Conservation (phyloP, 2,113 vertebrate genomes). For the Sander vitreus region DNA sequence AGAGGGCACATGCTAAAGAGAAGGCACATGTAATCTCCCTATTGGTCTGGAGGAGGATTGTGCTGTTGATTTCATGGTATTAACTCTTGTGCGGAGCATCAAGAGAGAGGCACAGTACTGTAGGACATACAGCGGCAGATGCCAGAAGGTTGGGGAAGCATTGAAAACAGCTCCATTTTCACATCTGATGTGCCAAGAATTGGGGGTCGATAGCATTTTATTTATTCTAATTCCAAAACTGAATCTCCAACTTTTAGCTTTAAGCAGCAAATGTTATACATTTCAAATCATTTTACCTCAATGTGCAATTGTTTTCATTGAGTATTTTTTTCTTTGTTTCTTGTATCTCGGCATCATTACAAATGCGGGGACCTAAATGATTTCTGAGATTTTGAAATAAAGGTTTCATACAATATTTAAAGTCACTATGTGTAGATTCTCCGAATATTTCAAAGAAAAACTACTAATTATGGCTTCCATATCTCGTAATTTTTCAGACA, state of each 20-base stretch:
- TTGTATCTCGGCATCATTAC: no score
- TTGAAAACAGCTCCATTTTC: not conserved
- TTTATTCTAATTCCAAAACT: no score
- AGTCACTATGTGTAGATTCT: no score
- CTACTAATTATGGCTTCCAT: not conserved
- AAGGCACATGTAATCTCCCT: constrained; percentile 33
- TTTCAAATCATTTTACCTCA: no score
- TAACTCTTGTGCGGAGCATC: constrained; percentile 21
- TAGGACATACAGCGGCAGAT: not conserved
- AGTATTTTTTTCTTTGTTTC: no score
- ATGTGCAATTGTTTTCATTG: no score
- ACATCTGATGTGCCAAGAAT: not conserved
- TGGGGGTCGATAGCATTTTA: not conserved
- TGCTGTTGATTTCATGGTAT: constrained; percentile 41
- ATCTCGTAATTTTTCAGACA: not conserved
- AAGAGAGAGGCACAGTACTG: not conserved
- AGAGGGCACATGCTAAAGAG: constrained; percentile 36
- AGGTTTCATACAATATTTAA: no score
- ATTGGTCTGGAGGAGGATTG: constrained; percentile 22
- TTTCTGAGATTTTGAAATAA: no score
- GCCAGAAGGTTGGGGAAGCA: not conserved
- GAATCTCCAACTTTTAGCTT: no score
- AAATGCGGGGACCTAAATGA: no score
- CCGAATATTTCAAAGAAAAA: no score
- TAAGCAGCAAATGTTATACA: no score